A percentile compares a stretch with the other conserved stretches of the same genome.
Conservation (phyloP, 1,140 invertebrate genomes). For the Notospermus geniculatus region DNA sequence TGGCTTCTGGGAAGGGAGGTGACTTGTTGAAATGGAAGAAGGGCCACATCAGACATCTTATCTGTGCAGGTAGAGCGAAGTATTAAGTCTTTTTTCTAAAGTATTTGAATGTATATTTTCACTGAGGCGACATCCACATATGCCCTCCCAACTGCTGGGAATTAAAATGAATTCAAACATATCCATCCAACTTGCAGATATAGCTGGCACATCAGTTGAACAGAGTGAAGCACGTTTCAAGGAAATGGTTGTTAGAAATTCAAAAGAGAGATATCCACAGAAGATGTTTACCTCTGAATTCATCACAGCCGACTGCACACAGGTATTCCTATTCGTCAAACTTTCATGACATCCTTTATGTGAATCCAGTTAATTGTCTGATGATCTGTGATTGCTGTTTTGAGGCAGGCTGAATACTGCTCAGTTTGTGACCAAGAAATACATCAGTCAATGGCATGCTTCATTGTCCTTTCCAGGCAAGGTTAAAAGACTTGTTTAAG, state of each 20-base stretch:
- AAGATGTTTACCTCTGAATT: slow-evolving; percentile 82
- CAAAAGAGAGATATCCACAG: slow-evolving; percentile 28
- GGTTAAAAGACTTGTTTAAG: slow-evolving; percentile 69
- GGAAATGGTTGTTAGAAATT: slow-evolving; percentile 49
- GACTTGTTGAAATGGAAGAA: slow-evolving; percentile 95
- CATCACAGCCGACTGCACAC: slow-evolving; percentile 86
- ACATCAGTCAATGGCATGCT: no score
- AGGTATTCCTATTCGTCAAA: slow-evolving; percentile 63
- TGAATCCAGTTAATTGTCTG: no score
- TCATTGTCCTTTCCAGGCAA: slow-evolving; percentile 62
- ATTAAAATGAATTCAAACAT: no score
- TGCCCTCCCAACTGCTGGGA: no score
- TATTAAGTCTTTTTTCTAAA: not conserved
- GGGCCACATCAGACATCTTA: slow-evolving; percentile 76
- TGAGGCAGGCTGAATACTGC: no score
- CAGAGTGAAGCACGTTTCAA: slow-evolving; percentile 67
- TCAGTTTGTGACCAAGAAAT: no score
- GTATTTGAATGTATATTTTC: no score
- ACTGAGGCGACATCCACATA: no score
- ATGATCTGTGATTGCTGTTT: no score
- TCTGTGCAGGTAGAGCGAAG: slow-evolving; percentile 68
- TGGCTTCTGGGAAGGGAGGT: slow-evolving; percentile 89
- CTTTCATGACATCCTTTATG: no score
- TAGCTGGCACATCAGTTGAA: slow-evolving; percentile 86
- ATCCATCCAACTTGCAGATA: slow-evolving; percentile 68